Evolutionary conservation across 2,888 invertebrate genomes (phyloP).

Genomic region (Barypeithes pellucidus): DNA sequence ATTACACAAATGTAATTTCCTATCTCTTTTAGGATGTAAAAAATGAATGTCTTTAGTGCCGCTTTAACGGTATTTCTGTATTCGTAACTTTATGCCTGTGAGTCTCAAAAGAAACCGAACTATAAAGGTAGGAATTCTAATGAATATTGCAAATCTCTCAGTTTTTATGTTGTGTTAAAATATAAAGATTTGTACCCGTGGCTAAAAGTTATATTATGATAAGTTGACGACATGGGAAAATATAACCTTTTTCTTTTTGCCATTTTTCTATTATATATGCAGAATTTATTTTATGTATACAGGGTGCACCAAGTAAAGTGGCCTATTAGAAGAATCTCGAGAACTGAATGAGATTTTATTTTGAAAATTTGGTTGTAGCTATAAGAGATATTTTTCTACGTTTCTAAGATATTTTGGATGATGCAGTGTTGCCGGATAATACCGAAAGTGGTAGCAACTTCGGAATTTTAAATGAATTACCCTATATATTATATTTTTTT

Average conservation of each 20-base stretch:
- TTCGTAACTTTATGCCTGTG: conserved; percentile 1
- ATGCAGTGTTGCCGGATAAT: no score
- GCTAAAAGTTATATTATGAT: not conserved
- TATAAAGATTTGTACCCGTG: not conserved
- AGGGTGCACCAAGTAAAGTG: no score
- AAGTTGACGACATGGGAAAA: not conserved
- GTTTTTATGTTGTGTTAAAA: conserved; percentile 5
- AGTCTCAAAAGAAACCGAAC: conserved; percentile 20
- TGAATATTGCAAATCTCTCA: conserved; percentile 15
- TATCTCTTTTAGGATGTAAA: not conserved
- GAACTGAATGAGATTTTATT: no score
- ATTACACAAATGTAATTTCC: not conserved
- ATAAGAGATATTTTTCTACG: no score
- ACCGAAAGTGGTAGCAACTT: no score
- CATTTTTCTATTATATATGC: not conserved
- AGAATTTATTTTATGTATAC: no score
- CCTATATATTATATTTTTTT: no score
- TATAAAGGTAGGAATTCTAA: conserved; percentile 19
- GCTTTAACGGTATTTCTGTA: not conserved
- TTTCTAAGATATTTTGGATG: no score
- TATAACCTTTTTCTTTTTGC: not conserved
- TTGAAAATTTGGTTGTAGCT: no score
- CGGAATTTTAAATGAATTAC: no score
- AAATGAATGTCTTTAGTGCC: not conserved
- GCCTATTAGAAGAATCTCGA: no score